Evolutionary conservation across 2,113 vertebrate species (phyloP), one percentile per base, ranked within the genome.

Genomic region (Emydocephalus ijimae): DNA sequence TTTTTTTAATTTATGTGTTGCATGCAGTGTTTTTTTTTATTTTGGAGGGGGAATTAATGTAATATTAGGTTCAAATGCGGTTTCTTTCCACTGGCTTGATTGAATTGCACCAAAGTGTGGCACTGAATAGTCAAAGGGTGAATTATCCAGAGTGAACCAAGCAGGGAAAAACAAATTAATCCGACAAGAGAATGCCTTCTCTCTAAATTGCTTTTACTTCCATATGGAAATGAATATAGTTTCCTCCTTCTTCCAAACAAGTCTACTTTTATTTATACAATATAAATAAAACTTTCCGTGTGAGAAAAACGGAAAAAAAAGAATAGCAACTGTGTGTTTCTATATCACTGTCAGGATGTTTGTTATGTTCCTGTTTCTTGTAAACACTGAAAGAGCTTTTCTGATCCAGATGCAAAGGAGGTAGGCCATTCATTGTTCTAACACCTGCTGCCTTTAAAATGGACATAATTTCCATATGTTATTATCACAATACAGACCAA

Each of bases 281-380:
- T 98, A 98, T 97, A 98, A 98, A 98, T 98, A 98, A 96, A 95
- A 74, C 50, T 1, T 0, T 6, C 91, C 91, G 95, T 96, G 97
- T 97, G 98, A 97, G 97, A 94, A 94, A 94, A 95, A 93, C 93
- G 97, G 93, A 87, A 14, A 14, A 95, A 95, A 96, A 97, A 95
- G 69, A 94, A 59, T 94, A 86, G 59, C 85, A 94, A 39, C 95
- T 94, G 95, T 94, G 95, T 95, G 96, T 90, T 95, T 87, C 29
- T 64, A 21, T 90, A 90, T 92, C 43, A 54, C 92, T 86, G 94
- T 92, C 98, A 98, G 98, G 98, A 98, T 98, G 98, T 98, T 98
- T 96, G 96, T 94, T 95, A 95, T 97, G 96, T 96, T 98, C 97
- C 97, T 96, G 95, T 97, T 97, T 97, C 95, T 97, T 95, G 95